Base-by-base conservation (phyloP, 2,797 vertebrate genomes). In the Acestrorhynchus altus region DNA sequence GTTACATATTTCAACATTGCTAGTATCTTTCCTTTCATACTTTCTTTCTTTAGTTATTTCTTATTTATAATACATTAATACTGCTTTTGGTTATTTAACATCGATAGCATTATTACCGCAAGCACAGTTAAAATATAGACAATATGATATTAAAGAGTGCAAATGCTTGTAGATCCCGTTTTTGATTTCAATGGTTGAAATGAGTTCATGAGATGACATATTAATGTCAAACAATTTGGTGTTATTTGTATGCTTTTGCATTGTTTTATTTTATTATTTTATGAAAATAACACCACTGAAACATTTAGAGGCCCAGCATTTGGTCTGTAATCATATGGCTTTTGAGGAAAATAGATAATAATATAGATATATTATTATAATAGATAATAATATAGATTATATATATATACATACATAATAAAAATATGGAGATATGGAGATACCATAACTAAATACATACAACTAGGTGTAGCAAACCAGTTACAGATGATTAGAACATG, bases 71-170 rank as follows among this genome's bases (percentile, higher is more conserved):
- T 22, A 12, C 11, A 26, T 13, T 57, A 28, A 15, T 22, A 54
- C 52, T 57, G 54, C 24, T 5, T 60, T 60, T 12, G 20, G 20
- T 39, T 9, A 1, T 28, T 49, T 4, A 31, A 20, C 47, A 7
- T 66, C 11, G 18, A 22, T 26, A 28, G 16, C 15, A 61, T 31
- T 68, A 51, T 47, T 28, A 67, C 8, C 26, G 22, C 40, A 70
- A 8, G 4, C 12, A 40, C 26, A 59, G 1, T 35, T 42, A 16
- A 31, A 12, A 26, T n/a, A 35, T 8, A 54, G 18, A 46, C n/a
- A 63, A 31, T 24, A n/a, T 71, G 46, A 44, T 24, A 54, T 54
- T 52, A 61, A 35, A 42, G 66, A 64, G 67, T 77, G 75, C 57
- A 64, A 70, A 70, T 52, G 49, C 56, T 47, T 76, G 16, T 67